Evolutionary conservation across 2,888 invertebrate species (phyloP), one percentile per base, ranked within the genome.

Genomic region (Plusia festucae): DNA sequence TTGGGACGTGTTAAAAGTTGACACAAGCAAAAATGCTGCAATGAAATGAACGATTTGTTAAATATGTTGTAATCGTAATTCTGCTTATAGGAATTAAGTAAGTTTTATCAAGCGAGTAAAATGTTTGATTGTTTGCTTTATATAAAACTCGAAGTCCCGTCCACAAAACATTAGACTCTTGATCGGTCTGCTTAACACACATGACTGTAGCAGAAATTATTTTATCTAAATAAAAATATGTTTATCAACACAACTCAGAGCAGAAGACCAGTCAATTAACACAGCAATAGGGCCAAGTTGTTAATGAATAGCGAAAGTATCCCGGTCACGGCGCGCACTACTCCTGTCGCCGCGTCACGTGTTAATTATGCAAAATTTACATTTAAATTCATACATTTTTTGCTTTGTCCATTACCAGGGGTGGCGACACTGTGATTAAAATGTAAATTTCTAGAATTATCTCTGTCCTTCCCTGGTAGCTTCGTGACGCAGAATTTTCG

Each of bases 331-430:
- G 24, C 44, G 44, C 53, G 20, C 40, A 18, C 54, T 34, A n/a
- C 55, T 44, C 46, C 44, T 1, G 18, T 46, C 44, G 18, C 32
- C 53, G 56, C 20, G 54, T 62, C 52, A 58, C 20, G 60, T 63
- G 56, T 58, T 30, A 64, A 75, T 78, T 81, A 82, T 78, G 78
- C 78, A 79, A 78, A 82, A 69, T 76, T 60, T 63, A 63, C 68
- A 81, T 83, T 79, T 70, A 82, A 81, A 83, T 84, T 84, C 77
- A 86, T 80, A 76, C 40, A 62, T 80, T 82, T 84, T 82, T 79
- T 73, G 73, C 70, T 74, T 60, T 64, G 57, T 69, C 67, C 73
- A 81, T 81, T 74, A 78, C 68, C 54, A 46, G 72, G 75, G 69
- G 66, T 79, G 70, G 53, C 58, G 76, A 78, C 76, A 76, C 60